Base-by-base conservation (phyloP, 1,140 invertebrate genomes). In the Cotesia typhae region DNA sequence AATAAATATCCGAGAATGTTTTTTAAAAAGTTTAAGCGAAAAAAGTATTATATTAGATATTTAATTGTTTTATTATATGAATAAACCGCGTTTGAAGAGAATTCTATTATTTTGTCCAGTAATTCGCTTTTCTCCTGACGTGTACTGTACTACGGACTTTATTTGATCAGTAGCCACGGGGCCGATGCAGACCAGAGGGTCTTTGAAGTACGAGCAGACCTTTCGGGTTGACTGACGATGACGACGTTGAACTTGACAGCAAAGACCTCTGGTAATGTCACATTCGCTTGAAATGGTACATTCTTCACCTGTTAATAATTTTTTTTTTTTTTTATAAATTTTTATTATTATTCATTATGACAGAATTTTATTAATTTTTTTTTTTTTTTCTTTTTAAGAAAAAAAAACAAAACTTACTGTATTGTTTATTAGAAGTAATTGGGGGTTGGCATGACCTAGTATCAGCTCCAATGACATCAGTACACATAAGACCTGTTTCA, bases 201-300 rank as follows among this genome's bases (percentile, higher is more conserved):
- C 95, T 79, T 94, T 95, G 90, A 96, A 97, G 85, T 96, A 96
- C 5, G 92, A 94, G 85, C 95, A 96, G 74, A 94, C 92, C 89
- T 95, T 95, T 82, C 94, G 89, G 55, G 93, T 91, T 68, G 92
- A 91, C 87, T 94, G 94, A 57, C 95, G 89, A 83, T 96, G 95
- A 78, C 95, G 90, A 71, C 94, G 90, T 76, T 95, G 94, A 67
- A 96, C 87, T 83, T 96, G 94, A 84, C 95, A 97, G 84, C 95
- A 97, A 14, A 96, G 89, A 35, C 95, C 95, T 53, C 93, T 90
- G 57, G 90, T 90, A 73, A 95, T 92, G 83, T 96, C 94, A 77
- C 95, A 97, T 75, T 97, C 95, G 72, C 91, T 92, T 69, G 94
- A 95, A 82, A 93, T 91, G 67, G 87, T 87, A 85, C 95, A 97